These are phyloP conservation scores for Trachymyrmex septentrionalis DNA, from an alignment of 1,140 invertebrate genomes.

Conservation along the genomic window DNA sequence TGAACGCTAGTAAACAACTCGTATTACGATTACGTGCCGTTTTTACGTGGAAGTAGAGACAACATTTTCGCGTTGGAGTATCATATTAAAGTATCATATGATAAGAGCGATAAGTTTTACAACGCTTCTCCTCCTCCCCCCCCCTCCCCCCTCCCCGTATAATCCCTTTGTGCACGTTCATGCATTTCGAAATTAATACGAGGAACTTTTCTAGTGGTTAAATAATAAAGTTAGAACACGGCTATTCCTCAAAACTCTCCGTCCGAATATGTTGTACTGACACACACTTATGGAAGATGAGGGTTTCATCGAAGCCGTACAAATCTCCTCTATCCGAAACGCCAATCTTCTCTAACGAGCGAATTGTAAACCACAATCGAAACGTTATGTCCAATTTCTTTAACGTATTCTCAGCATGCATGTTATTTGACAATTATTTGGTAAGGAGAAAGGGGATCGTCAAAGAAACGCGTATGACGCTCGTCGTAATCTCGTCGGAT, in stretches of 20 bases:
- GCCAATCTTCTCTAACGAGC: conserved; percentile 2
- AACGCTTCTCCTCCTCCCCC: too few species aligned
- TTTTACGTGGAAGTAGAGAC: not conserved
- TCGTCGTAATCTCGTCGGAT: conserved; percentile 9
- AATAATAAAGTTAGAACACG: conserved; percentile 28
- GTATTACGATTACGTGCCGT: not conserved
- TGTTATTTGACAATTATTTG: conserved; percentile 7
- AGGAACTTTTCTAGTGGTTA: conserved; percentile 3
- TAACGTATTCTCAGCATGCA: not conserved
- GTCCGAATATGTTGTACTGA: not conserved
- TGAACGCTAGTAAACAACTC: too few species aligned
- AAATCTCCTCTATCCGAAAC: not conserved
- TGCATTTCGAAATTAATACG: conserved; percentile 17
- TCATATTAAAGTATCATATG: not conserved
- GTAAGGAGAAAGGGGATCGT: not conserved
- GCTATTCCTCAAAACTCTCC: conserved; percentile 11
- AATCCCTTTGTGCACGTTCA: conserved; percentile 4
- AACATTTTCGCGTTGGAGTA: conserved; percentile 3
- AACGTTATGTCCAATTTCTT: conserved; percentile 3
- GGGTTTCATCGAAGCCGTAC: not conserved
- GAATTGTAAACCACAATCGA: not conserved
- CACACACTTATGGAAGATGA: not conserved
- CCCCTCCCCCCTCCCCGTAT: too few species aligned
- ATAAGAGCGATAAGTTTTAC: conserved; percentile 39
- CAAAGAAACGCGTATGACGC: conserved; percentile 12